Conservation (phyloP, 1,140 invertebrate genomes). For the Elymnias hypermnestra region DNA sequence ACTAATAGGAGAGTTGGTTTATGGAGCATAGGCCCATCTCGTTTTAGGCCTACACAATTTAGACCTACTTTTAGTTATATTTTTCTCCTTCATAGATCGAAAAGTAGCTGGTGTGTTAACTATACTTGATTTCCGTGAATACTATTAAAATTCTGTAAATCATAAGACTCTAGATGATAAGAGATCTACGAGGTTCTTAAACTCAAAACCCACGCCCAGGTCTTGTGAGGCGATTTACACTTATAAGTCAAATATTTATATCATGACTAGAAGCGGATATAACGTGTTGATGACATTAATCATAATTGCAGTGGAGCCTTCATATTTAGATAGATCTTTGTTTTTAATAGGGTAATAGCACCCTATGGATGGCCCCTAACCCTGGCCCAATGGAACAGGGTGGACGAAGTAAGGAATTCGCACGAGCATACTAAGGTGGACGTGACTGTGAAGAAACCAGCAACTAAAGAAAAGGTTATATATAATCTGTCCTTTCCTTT, state of each 20-base stretch:
- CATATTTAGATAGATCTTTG: neutral
- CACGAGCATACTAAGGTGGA: conserved; percentile 29
- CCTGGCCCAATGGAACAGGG: conserved; percentile 47
- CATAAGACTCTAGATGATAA: neutral
- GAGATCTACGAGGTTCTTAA: too few species aligned
- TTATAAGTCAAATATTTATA: too few species aligned
- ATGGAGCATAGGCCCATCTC: too few species aligned
- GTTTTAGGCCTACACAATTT: too few species aligned
- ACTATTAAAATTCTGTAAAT: neutral
- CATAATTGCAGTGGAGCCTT: too few species aligned
- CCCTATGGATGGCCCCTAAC: conserved; percentile 50
- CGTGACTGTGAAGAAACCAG: conserved; percentile 18
- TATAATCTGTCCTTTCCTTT: neutral
- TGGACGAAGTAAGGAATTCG: conserved; percentile 44
- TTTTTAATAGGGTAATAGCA: conserved; percentile 34
- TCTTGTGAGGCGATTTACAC: too few species aligned
- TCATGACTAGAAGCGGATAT: too few species aligned
- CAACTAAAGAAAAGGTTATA: conserved; percentile 41
- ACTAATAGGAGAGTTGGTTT: too few species aligned
- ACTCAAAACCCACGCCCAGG: too few species aligned
- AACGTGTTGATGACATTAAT: too few species aligned
- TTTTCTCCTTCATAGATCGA: too few species aligned
- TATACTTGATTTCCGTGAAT: neutral
- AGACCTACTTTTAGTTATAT: too few species aligned
- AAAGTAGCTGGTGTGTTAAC: neutral